These are phyloP conservation scores for Drosophila phalerata DNA, from an alignment of 2,888 invertebrate species.

Conservation along the genomic window DNA sequence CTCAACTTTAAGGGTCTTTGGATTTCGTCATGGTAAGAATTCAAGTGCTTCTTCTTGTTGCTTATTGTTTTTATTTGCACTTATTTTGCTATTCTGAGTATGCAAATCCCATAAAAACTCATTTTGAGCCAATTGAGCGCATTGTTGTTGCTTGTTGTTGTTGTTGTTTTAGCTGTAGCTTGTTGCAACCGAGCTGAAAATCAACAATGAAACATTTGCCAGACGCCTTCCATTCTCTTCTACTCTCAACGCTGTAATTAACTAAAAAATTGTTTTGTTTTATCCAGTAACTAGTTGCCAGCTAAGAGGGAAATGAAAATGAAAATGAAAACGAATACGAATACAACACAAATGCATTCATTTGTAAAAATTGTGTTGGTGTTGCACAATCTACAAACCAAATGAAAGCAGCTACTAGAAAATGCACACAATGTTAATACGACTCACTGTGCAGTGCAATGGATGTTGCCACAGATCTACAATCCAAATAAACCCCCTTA, in stretches of 20 bases:
- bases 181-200: constrained; percentile 50
- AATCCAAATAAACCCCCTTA: constrained; percentile 23
- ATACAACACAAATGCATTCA: constrained; percentile 63
- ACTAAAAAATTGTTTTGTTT: constrained; percentile 61
- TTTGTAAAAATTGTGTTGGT: constrained; percentile 62
- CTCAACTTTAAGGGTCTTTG: constrained; percentile 2
- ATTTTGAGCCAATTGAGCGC: constrained; percentile 77
- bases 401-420: constrained; percentile 42
- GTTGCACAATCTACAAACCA: constrained; percentile 41
- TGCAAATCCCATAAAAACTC: constrained; percentile 80
- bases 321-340: constrained; percentile 29
- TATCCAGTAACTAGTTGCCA: constrained; percentile 13
- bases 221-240: constrained; percentile 21
- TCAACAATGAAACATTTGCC: constrained; percentile 49
- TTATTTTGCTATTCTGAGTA: constrained; percentile 67
- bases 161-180: constrained; percentile 5
- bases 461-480: constrained; percentile 33
- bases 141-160: constrained; percentile 60
- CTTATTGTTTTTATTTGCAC: constrained; percentile 56
- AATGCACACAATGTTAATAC: constrained; percentile 43
- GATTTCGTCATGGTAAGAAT: constrained; percentile 4
- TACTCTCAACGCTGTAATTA: constrained; percentile 60
- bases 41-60: background rate
- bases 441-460: constrained; percentile 27
- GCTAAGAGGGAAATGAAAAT: constrained; percentile 36